Base-by-base conservation (phyloP, 2,888 invertebrate species). In the Cordilura impudica region DNA sequence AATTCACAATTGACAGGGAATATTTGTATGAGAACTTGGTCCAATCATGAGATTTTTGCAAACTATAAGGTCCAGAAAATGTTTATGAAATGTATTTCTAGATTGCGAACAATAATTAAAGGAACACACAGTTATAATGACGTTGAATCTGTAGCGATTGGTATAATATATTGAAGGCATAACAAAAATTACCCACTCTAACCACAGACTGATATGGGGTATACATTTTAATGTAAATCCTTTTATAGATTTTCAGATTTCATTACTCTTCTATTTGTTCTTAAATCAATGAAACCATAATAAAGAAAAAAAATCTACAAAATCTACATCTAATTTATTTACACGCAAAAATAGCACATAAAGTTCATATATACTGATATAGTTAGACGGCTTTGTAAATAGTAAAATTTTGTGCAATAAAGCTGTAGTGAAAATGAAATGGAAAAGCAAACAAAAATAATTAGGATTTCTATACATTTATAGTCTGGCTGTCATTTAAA, bases 271-370 rank as follows among this genome's bases (percentile, higher is more conserved):
- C 8, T 29, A 19, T 45, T 12, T 45, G 0, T 45, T 19, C 35
- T 19, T 18, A 61, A 74, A 47, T 39, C 47, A 53, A 23, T 43
- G 51, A 53, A 53, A 39, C 21, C 43, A 58, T 43, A 58, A 65
- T 23, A 53, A 53, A 65, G 5, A 14, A 21, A 45, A 26, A n/a
- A 14, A 4, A 58, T 26, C 16, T 35, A 18, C n/a, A 60, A 51
- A 47, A 60, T 58, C 58, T 43, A 58, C n/a, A n/a, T 58, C 43
- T 58, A 58, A 58, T 58, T 58, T 58, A n/a, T n/a, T 23, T 23
- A 51, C 31, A 56, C 12, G 45, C 51, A 43, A 18, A 12, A 49
- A 49, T n/a, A n/a, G 35, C 19, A 10, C 23, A 58, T 53, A 66
- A 51, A 66, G 49, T 56, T 56, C 26, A 51, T 43, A 51, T n/a